Percentiles rank a stretch among this genome's conserved stretches.
phyloP scores from a whole-genome alignment of 2,888 invertebrate species.

The Chydorus sphaericus region DNA sequence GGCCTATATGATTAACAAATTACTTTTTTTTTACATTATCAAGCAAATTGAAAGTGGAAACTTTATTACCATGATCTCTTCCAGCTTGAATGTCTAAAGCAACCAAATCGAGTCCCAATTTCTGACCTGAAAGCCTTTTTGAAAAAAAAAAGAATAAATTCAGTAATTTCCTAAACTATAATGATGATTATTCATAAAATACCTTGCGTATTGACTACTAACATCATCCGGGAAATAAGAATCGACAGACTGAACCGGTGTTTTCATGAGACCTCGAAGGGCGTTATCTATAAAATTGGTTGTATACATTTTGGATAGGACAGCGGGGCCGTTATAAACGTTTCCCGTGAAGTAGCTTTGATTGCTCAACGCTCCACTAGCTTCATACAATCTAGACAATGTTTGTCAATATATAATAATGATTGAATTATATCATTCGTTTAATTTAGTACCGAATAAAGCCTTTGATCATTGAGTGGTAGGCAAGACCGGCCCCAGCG shows the following conservation, averaged over 20 bases:
- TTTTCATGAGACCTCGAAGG: neutral
- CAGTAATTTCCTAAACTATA: neutral
- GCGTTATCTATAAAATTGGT: neutral
- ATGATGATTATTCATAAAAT: neutral
- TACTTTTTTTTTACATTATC: too few species aligned
- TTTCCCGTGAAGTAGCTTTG: neutral
- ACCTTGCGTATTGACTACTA: neutral
- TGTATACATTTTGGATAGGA: too few species aligned
- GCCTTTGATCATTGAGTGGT: constrained; percentile 39
- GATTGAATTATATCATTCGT: too few species aligned
- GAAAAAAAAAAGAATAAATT: too few species aligned
- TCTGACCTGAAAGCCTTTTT: constrained; percentile 20
- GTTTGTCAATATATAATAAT: too few species aligned
- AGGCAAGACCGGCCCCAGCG: constrained; percentile 70
- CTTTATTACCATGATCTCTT: constrained; percentile 75
- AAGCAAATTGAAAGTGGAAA: too few species aligned
- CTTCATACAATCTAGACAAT: neutral
- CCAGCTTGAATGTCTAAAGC: constrained; percentile 77
- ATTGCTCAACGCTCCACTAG: neutral
- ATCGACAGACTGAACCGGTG: neutral
- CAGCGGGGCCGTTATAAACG: neutral
- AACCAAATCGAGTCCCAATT: constrained; percentile 58
- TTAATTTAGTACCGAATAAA: neutral
- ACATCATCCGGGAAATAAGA: neutral
- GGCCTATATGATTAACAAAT: too few species aligned